Base-by-base conservation (phyloP, 2,113 vertebrate genomes). In the Cinclus cinclus region DNA sequence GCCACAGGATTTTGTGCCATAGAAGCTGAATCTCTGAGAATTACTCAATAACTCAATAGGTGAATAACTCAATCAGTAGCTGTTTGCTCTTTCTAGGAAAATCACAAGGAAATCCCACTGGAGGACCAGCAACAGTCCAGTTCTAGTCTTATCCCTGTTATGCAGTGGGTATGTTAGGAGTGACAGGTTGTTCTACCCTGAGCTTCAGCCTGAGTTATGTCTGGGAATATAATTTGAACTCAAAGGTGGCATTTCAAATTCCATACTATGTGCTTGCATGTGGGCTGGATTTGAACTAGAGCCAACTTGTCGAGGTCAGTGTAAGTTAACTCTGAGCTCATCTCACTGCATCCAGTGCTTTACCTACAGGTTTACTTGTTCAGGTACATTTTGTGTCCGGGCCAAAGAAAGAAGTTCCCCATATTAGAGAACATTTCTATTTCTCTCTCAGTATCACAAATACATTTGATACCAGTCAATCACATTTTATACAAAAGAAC, bases 261-360 rank as follows among this genome's bases (percentile, higher is more conserved):
- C 44, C 55, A 6, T 0, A 4, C 12, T 23, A 4, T 0, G 2
- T 30, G 39, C 70, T 47, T 41, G 15, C 12, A 18, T 0, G 0
- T 2, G 62, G n/a, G 27, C 64, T 44, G 35, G 16, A 46, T 60
- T 10, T 41, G 27, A 71, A 20, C 24, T 3, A 16, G 16, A n/a
- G 56, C 24, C 52, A 63, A 1, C 10, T 15, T 7, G 0, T 11
- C 62, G 55, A 60, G 13, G 52, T 52, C 19, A 39, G 23, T 0
- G 8, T 8, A n/a, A 52, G 8, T 11, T 24, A 64, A 37, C 30
- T 74, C 9, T 2, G 17, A 94, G 47, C 41, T 35, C 21, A 19
- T 15, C 68, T 42, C 23, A 27, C 16, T 41, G 33, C 62, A 71
- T 5, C 77, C 59, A 70, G 10, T 8, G 69, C 18, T 81, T 59